phyloP scores from a whole-genome alignment of 2,888 invertebrate species.

The Patella caerulea region DNA sequence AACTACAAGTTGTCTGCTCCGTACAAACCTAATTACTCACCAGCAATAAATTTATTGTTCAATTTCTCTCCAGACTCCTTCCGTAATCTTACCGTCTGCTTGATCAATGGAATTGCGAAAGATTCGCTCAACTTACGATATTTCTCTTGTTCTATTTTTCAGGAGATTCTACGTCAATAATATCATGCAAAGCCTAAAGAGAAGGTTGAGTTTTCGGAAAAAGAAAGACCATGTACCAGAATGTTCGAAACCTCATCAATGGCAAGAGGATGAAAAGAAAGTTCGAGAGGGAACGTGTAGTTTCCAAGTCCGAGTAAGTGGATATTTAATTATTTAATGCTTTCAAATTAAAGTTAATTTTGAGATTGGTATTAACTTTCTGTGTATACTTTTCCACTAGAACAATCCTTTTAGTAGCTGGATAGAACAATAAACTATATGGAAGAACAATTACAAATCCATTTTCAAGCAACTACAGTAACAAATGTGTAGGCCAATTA shows the following conservation, averaged over 20 bases:
- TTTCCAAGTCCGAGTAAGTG: slow-evolving; percentile 91
- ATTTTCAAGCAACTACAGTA: too few species aligned
- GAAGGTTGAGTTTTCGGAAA: slow-evolving; percentile 79
- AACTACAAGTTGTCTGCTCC: too few species aligned
- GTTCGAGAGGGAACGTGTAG: slow-evolving; percentile 96
- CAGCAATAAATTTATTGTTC: slow-evolving; percentile 1
- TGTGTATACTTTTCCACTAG: background rate
- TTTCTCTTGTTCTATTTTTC: background rate
- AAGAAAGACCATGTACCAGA: slow-evolving; percentile 79
- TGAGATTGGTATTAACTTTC: background rate
- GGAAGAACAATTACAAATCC: too few species aligned
- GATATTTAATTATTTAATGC: background rate
- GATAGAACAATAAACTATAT: too few species aligned
- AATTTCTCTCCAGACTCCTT: background rate
- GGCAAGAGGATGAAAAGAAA: slow-evolving; percentile 97
- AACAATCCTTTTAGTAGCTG: background rate
- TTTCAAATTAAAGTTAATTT: background rate
- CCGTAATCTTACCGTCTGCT: background rate
- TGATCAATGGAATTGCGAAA: too few species aligned
- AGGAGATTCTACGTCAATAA: slow-evolving; percentile 18
- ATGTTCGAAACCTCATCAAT: slow-evolving; percentile 96
- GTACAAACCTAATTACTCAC: too few species aligned
- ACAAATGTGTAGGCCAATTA: too few species aligned
- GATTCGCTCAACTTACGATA: background rate
- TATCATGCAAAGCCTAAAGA: slow-evolving; percentile 68